A percentile compares a stretch with the other conserved stretches of the same genome.
phyloP scores from a whole-genome alignment of 2,888 invertebrate genomes.

The Platynereis dumerilii region DNA sequence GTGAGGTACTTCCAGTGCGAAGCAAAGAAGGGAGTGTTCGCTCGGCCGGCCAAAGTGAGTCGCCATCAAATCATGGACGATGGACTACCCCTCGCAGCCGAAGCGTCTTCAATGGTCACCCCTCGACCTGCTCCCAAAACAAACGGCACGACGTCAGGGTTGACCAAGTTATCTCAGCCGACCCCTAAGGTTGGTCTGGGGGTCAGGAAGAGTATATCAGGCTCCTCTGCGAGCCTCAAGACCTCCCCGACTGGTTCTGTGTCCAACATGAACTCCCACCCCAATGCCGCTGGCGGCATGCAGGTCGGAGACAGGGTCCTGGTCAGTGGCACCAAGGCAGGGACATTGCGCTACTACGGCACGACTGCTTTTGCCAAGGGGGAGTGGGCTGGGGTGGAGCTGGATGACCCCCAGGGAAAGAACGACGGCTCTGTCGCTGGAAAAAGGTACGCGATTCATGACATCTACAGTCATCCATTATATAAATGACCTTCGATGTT shows the following conservation, averaged over 20 bases:
- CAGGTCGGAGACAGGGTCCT: conserved; percentile 57
- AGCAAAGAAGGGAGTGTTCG: conserved; percentile 61
- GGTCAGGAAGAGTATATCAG: conserved; percentile 6
- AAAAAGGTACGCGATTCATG: conserved; percentile 69
- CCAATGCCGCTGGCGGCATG: conserved; percentile 28
- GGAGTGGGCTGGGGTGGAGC: conserved; percentile 94
- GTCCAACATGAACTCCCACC: conserved; percentile 8
- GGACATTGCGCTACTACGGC: conserved; percentile 84
- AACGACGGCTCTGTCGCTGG: conserved; percentile 77
- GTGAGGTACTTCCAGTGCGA: conserved; percentile 63
- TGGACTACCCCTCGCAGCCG: neutral
- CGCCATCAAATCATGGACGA: conserved; percentile 11
- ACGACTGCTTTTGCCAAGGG: conserved; percentile 89
- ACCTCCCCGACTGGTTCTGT: conserved; percentile 13
- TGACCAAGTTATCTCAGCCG: neutral
- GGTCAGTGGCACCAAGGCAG: conserved; percentile 73
- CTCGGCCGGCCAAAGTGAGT: conserved; percentile 75
- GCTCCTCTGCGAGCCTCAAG: conserved; percentile 17
- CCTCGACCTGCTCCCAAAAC: neutral
- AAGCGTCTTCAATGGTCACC: neutral
- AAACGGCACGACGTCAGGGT: neutral
- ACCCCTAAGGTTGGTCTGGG: neutral
- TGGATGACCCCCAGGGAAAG: conserved; percentile 92
- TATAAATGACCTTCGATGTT: no score
- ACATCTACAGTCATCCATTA: no score